Conservation (phyloP, 2,113 vertebrate genomes). For the Prietella phreatophila region DNA sequence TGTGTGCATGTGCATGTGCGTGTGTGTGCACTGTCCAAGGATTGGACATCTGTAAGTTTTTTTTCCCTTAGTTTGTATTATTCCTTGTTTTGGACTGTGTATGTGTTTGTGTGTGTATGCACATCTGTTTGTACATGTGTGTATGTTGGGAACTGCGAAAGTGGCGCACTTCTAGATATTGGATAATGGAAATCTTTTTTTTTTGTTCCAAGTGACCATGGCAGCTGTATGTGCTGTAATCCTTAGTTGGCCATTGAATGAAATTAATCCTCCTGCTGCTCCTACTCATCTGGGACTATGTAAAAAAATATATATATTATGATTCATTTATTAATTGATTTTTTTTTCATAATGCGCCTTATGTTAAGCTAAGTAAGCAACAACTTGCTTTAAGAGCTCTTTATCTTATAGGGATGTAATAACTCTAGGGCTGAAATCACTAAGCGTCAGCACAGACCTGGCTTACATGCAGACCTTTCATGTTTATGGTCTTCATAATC, state of each 20-base stretch:
- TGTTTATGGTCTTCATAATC: neutral
- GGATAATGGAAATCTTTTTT: conserved; percentile 34
- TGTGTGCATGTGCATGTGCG: neutral
- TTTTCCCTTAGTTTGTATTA: neutral
- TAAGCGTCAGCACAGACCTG: neutral
- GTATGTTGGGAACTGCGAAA: conserved; percentile 18
- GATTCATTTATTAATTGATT: neutral
- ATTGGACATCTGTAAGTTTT: conserved; percentile 32
- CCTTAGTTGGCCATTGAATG: conserved; percentile 8
- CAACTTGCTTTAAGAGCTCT: neutral
- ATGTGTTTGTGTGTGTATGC: conserved; percentile 21
- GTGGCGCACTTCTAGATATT: neutral
- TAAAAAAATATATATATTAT: neutral
- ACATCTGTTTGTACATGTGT: conserved; percentile 35
- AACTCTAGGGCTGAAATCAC: neutral
- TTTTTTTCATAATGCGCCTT: neutral
- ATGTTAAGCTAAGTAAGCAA: neutral
- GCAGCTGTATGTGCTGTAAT: conserved; percentile 25
- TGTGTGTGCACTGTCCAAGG: neutral
- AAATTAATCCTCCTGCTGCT: neutral
- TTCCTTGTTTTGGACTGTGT: conserved; percentile 3
- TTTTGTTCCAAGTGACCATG: conserved; percentile 11
- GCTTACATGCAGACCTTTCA: neutral
- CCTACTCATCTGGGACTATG: neutral
- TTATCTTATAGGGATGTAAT: neutral